Evolutionary conservation across 2,113 vertebrate genomes (phyloP), one percentile per base, ranked within the genome.

Genomic region (Hippocampus zosterae): DNA sequence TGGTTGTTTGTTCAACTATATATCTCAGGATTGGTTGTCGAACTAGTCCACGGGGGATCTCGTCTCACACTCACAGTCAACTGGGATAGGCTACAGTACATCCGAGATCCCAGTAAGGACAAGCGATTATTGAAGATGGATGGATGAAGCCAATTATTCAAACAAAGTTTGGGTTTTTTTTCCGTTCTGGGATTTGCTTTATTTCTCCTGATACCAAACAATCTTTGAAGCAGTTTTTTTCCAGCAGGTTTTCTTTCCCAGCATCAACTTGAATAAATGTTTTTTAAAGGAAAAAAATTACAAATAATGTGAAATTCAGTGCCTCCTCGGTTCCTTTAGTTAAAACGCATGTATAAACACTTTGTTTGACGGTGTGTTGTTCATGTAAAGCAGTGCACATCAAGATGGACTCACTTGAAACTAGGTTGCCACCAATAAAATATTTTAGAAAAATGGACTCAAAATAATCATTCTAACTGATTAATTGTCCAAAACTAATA

Each of bases 201-300:
- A 60, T 60, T 60, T 60, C 27, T 19, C 57, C 6, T 60, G 27
- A 60, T 33, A 60, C 57, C 57, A 60, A 29, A 60, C 57, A 33
- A 33, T 60, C 57, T 60, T 60, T 60, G 57, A 33, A 9, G 16
- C 57, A 19, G 13, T 60, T 18, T 27, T 60, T 33, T 23, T 33
- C 27, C 57, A 33, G 27, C 27, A 33, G 33, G 8, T 60, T 33
- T 60, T 33, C 27, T 60, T 60, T 60, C 27, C 57, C 57, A 60
- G 15, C 27, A 60, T 18, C 19, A 60, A 60, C 57, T 57, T 57
- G 11, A 57, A 57, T 57, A 57, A 57, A 11, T 27, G n/a, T n/a
- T n/a, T n/a, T n/a, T 27, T 27, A 27, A 27, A 27, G 5, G 8
- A 7, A 19, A 50, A 48, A 19, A 50, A 19, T 2, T 50, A 19